Base-by-base conservation (phyloP, 2,113 vertebrate species). In the Strigops habroptila region DNA sequence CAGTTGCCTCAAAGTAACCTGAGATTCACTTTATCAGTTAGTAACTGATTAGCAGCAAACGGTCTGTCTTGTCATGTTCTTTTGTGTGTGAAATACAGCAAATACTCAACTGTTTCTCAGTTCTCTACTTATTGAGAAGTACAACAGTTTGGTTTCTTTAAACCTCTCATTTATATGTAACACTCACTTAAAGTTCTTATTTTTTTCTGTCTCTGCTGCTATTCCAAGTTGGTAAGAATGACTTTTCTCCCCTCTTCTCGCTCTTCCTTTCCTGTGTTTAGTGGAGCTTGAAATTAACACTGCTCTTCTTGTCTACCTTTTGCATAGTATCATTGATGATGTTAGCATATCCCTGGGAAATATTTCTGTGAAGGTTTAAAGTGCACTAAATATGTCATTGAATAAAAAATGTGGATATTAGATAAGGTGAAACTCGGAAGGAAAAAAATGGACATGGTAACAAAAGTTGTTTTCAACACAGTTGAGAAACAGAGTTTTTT, bases 241-340 rank as follows among this genome's bases (percentile, higher is more conserved):
- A 90, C 48, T 86, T 93, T 53, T 24, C 7, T 0, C 19, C 22
- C 15, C 11, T 53, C 24, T 79, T 78, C 43, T 77, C 35, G 49
- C 59, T 71, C 63, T 93, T 71, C 12, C 51, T 91, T 88, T 89
- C 69, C 80, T 88, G 57, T 90, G 91, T 73, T 93, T 92, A 96
- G 92, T 95, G 90, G 71, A 92, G 88, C 93, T 96, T 94, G 93
- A 96, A 97, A 96, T 97, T 83, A 96, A 64, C 24, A 35, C 73
- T 41, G 64, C 39, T 82, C 14, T 60, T 94, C 75, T 87, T 83
- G 84, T 86, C 89, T 95, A 22, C 68, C 60, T 90, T 73, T 70
- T 95, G 67, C 74, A 16, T 59, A 35, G 73, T 76, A 52, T 73
- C 78, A 52, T 44, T 82, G 76, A 59, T 93, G 89, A 82, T 93